Conservation (phyloP, 2,797 vertebrate species). For the Gymnopithys bicolor region DNA sequence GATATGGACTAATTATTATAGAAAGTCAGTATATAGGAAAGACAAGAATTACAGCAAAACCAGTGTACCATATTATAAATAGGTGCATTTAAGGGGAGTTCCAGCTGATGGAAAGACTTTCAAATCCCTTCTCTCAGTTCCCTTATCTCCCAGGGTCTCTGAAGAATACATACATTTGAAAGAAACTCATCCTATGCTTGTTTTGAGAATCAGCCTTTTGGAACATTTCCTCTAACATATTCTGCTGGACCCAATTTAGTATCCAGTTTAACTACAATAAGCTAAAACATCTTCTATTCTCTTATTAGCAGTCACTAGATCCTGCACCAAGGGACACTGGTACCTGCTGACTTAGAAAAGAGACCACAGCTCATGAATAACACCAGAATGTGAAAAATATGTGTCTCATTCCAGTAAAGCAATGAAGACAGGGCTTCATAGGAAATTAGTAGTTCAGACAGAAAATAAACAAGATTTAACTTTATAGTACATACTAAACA, state of each 20-base stretch:
- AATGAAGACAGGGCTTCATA: not conserved
- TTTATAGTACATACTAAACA: not conserved
- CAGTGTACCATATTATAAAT: not conserved
- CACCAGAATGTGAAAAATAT: not conserved
- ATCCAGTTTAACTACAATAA: not conserved
- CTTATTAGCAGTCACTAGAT: not conserved
- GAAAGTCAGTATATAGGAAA: not conserved
- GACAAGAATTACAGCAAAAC: not conserved
- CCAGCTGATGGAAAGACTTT: not conserved
- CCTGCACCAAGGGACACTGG: not conserved
- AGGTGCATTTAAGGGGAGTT: not conserved
- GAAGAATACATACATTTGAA: not conserved
- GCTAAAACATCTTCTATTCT: not conserved
- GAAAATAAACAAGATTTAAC: not conserved
- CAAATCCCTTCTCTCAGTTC: not conserved
- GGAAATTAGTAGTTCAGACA: not conserved
- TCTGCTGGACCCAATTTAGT: not conserved
- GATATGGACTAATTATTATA: no score
- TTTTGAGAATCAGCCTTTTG: not conserved
- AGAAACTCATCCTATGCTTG: not conserved
- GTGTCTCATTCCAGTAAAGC: not conserved
- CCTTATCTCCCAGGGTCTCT: not conserved
- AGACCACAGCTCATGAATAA: not conserved
- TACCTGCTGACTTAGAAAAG: not conserved
- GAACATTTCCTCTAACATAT: not conserved